Evolutionary conservation across 2,888 invertebrate genomes (phyloP).

Genomic region (Micoletzkya japonica): DNA sequence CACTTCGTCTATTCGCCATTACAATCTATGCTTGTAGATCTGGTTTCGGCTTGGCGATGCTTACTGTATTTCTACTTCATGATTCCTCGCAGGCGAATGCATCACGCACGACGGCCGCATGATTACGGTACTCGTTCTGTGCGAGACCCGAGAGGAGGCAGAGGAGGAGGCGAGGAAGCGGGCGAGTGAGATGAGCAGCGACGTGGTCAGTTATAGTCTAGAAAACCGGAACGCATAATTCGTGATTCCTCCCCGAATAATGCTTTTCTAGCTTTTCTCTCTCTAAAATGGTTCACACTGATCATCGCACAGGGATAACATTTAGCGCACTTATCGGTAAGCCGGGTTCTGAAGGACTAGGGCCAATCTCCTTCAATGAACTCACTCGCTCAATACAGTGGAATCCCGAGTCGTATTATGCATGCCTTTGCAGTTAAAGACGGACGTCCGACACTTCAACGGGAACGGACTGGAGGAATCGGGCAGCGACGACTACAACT

Average conservation of each 20-base stretch:
- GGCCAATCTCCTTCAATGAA: too few species aligned
- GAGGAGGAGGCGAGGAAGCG: conserved; percentile 12
- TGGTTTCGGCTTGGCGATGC: neutral
- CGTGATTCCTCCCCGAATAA: too few species aligned
- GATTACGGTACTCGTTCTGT: conserved; percentile 11
- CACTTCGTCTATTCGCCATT: too few species aligned
- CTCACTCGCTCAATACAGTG: too few species aligned
- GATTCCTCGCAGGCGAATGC: conserved; percentile 18
- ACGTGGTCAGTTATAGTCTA: conserved; percentile 13
- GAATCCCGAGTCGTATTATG: too few species aligned
- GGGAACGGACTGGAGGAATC: conserved; percentile 9
- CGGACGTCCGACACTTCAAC: conserved; percentile 16
- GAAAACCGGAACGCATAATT: neutral
- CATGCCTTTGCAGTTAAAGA: conserved; percentile 16
- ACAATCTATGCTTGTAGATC: too few species aligned
- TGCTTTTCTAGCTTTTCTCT: too few species aligned
- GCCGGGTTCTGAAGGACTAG: neutral
- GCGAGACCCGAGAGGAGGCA: conserved; percentile 1
- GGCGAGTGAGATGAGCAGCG: conserved; percentile 13
- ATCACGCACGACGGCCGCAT: conserved; percentile 14
- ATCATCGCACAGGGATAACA: too few species aligned
- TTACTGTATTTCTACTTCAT: neutral
- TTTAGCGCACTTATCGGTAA: too few species aligned
- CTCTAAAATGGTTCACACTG: too few species aligned
- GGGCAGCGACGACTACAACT: neutral